Evolutionary conservation across 2,797 vertebrate genomes (phyloP).

Genomic region (Echeneis naucrates): DNA sequence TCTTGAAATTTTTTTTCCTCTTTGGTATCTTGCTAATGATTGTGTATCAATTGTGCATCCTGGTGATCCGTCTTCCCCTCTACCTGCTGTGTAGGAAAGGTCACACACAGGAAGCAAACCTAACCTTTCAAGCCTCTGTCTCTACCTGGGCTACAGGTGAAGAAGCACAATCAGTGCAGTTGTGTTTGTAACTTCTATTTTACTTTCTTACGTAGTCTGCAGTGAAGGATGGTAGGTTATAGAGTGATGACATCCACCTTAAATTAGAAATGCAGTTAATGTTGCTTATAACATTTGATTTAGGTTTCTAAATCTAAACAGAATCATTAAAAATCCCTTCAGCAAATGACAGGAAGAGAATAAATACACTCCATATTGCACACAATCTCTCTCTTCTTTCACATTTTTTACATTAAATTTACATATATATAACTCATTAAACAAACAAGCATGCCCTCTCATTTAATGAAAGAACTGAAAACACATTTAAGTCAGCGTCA

Average conservation of each 20-base stretch:
- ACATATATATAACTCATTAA: not conserved
- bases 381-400: not conserved
- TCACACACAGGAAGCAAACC: conserved; percentile 60
- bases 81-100: conserved; percentile 64
- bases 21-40: conserved; percentile 54
- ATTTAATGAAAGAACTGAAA: not conserved
- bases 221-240: not conserved
- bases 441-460: not conserved
- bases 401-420: not conserved
- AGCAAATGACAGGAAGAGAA: not conserved
- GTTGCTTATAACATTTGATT: not conserved
- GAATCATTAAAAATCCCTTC: not conserved
- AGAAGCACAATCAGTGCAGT: not conserved
- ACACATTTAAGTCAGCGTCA: not conserved
- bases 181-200: not conserved
- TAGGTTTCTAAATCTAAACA: not conserved
- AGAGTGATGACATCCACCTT: not conserved
- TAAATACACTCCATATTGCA: not conserved
- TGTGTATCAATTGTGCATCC: conserved; percentile 35
- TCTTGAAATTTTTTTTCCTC: conserved; percentile 9
- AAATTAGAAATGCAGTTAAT: not conserved
- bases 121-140: conserved; percentile 53
- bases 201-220: no score
- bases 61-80: conserved; percentile 35
- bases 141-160: conserved; percentile 37